Evolutionary conservation across 2,888 invertebrate species (phyloP), one percentile per base, ranked within the genome.

Genomic region (Sericinus montela): DNA sequence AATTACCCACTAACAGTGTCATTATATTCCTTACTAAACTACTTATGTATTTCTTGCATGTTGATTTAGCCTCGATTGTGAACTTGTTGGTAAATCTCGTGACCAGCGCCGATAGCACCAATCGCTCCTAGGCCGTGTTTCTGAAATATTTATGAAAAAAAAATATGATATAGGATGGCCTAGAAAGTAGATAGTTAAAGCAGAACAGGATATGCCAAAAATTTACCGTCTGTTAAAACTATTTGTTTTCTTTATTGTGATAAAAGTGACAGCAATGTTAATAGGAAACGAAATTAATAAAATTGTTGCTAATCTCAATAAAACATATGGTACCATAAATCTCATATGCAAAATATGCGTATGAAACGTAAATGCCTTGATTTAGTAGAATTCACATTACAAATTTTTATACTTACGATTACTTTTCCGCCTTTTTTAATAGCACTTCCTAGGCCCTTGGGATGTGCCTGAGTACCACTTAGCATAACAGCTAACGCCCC

Each of bases 41-140:
- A 19, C 2, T 3, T 19, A 19, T 19, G 2, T 19, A 19, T 3
- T 19, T 3, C 9, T 3, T 3, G 3, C n/a, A 29, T 8, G 3
- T 29, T 29, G 1, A 29, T 37, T 19, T 5, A 37, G n/a, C 11
- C 23, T 8, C 57, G 56, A 54, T 66, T 58, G 43, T 63, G 60
- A 0, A 61, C 39, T 2, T 61, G 55, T 40, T 61, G 46, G 45
- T 63, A 66, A 14, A 65, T 47, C 43, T 67, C 62, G n/a, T 62
- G 63, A 0, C 67, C 67, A 0, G 67, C 57, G 7, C 64, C 63
- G 4, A 64, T 58, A 23, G 61, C 63, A 1, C 60, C 53, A 9
- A 62, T 44, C 3, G 59, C 60, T 11, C 62, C 58, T 0, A 66
- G 8, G 11, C 53, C 36, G 49, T 51, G 55, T 62, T 67, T 64